Base-by-base conservation (phyloP, 2,797 vertebrate species). In the Nyctalus aviator region DNA sequence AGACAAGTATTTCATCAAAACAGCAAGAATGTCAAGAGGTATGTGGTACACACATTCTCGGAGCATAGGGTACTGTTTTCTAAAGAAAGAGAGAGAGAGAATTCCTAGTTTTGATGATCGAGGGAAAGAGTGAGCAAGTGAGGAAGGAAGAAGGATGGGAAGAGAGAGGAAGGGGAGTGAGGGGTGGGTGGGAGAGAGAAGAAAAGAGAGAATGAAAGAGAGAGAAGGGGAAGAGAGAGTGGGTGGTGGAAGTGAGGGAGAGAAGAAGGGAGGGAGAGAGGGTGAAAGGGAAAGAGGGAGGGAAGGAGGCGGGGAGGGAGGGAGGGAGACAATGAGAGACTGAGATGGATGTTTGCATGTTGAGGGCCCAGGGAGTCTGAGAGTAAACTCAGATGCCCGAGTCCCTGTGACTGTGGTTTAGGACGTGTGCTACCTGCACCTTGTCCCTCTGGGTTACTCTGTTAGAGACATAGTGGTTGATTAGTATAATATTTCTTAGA, bases 381-480 rank as follows among this genome's bases (percentile, higher is more conserved):
- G 10, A 66, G 3, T 3, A 10, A 11, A 25, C 69, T 84, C 35
- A 84, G 17, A 32, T 35, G 8, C 18, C 1, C 13, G 18, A 12
- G 15, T 37, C 10, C 35, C 69, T 64, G 7, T 37, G 12, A 76
- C 23, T 46, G 17, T 8, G 25, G 7, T 62, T 53, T 41, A 64
- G 4, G 4, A 21, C 1, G 5, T 66, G 3, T 32, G 6, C 8
- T 66, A 6, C 3, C 3, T 85, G 8, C 1, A 17, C 4, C 18
- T 20, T 5, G 11, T 25, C 25, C 32, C 6, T 21, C 30, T n/a
- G 23, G 9, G n/a, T 72, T 57, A 69, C 35, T 64, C 10, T 41
- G 12, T 46, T 20, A 55, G 11, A 55, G 17, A 77, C 0, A 10
- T 10, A 15, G 23, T 32, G 4, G 4, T 30, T 50, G 15, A 5